Conservation (phyloP, 2,888 invertebrate species). For the Pachliopta kotzebuea region DNA sequence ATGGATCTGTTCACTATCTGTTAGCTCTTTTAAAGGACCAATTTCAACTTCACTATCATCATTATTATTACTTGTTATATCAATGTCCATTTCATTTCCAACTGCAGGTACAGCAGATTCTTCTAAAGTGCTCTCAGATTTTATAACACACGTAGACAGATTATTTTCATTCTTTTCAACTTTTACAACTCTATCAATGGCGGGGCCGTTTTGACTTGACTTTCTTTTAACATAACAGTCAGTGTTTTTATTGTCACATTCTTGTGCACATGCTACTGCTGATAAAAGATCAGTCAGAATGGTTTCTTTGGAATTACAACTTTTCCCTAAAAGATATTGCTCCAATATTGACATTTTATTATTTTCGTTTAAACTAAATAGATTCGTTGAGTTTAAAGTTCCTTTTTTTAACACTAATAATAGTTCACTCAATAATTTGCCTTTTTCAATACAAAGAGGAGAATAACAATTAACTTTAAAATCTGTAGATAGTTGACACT, state of each 20-base stretch:
- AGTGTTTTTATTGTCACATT: slow-evolving; percentile 77
- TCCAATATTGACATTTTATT: slow-evolving; percentile 85
- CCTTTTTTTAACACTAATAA: slow-evolving; percentile 83
- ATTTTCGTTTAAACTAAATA: slow-evolving; percentile 63
- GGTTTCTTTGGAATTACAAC: slow-evolving; percentile 72
- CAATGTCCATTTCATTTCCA: slow-evolving; percentile 76
- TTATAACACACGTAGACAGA: slow-evolving; percentile 51
- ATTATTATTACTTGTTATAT: slow-evolving; percentile 64
- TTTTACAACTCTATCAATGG: slow-evolving; percentile 56
- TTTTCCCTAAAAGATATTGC: slow-evolving; percentile 83
- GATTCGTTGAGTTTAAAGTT: slow-evolving; percentile 62
- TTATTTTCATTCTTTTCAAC: slow-evolving; percentile 54
- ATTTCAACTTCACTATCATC: slow-evolving; percentile 74
- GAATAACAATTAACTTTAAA: slow-evolving; percentile 86
- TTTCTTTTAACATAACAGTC: slow-evolving; percentile 72
- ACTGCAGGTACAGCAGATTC: slow-evolving; percentile 76
- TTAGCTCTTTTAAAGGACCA: slow-evolving; percentile 73
- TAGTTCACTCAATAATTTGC: slow-evolving; percentile 85
- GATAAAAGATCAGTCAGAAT: slow-evolving; percentile 82
- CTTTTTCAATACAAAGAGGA: slow-evolving; percentile 88
- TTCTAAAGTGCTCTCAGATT: slow-evolving; percentile 78
- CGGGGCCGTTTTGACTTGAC: slow-evolving; percentile 56
- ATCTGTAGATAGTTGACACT: slow-evolving; percentile 57
- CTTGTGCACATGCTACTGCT: slow-evolving; percentile 82
- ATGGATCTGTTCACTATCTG: slow-evolving; percentile 52